Conservation (phyloP, 2,888 invertebrate species). For the Lepas anatifera region DNA sequence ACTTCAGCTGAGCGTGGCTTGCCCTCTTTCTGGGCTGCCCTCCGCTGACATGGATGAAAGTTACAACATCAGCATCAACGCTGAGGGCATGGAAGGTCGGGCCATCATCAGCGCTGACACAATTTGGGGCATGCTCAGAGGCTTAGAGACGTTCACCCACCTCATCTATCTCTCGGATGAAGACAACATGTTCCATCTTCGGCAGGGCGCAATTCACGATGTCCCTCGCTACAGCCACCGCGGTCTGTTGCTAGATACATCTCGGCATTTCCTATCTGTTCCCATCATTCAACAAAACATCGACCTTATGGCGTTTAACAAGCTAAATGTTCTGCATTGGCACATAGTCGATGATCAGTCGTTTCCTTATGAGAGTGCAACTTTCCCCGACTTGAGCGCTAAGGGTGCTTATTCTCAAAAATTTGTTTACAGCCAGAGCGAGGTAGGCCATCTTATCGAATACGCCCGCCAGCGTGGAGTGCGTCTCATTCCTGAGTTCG, state of each 20-base stretch:
- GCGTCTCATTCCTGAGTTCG: slow-evolving; percentile 78
- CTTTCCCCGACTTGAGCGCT: slow-evolving; percentile 63
- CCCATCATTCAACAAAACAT: slow-evolving; percentile 50
- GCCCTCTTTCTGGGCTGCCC: slow-evolving; percentile 51
- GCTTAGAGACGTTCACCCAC: slow-evolving; percentile 76
- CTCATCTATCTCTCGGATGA: slow-evolving; percentile 47
- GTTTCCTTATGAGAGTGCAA: slow-evolving; percentile 71
- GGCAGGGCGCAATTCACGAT: slow-evolving; percentile 46
- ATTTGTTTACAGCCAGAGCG: slow-evolving; percentile 49
- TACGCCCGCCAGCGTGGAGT: slow-evolving; percentile 69
- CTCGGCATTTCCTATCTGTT: slow-evolving; percentile 69
- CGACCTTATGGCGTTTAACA: slow-evolving; percentile 81
- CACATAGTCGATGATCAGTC: slow-evolving; percentile 88
- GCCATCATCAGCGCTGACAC: slow-evolving; percentile 36
- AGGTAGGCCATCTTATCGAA: slow-evolving; percentile 54
- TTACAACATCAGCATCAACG: slow-evolving; percentile 28
- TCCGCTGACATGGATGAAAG: slow-evolving; percentile 43
- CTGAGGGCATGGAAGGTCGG: slow-evolving; percentile 28
- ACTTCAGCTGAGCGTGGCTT: slow-evolving; percentile 31
- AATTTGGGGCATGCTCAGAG: slow-evolving; percentile 74
- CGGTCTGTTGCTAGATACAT: slow-evolving; percentile 74
- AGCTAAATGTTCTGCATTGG: slow-evolving; percentile 90
- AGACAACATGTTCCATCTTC: neutral
- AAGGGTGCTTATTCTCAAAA: slow-evolving; percentile 26
- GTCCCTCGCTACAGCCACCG: slow-evolving; percentile 66